Evolutionary conservation across 2,888 invertebrate species (phyloP), one percentile per base, ranked within the genome.

Genomic region (Tanypteryx hageni): DNA sequence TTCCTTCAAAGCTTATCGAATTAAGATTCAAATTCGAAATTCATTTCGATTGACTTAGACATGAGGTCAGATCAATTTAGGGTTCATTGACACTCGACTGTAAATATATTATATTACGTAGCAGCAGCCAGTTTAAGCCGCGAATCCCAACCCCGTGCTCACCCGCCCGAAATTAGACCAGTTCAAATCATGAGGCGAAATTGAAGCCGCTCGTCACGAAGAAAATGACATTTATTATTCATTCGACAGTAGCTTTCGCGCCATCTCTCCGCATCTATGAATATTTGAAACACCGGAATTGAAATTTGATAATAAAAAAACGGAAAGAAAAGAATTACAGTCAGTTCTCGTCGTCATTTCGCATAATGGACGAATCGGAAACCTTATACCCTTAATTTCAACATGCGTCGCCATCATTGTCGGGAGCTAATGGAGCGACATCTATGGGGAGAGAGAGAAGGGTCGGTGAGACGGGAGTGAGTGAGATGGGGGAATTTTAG

Each of bases 251-350:
- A 31, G 31, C 31, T 61, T 59, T 86, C 31, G 61, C 18, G 61
- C 31, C 18, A 59, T 61, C 18, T 64, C 13, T 44, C 89, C 44
- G 27, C 16, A 22, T 31, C 68, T 16, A 89, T 89, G 89, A 89
- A 89, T 89, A 89, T 89, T 89, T 89, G 31, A 89, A 89, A 22
- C 31, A 64, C 64, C 68, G 14, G 44, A 89, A 64, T n/a, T 27
- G 59, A 89, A 89, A 31, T 31, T 27, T 22, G 68, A 68, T 59
- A 86, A 83, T 83, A 57, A 83, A 83, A 83, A 83, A 83, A 83
- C 44, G 10, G 16, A 44, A 76, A 76, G 7, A 27, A 61, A 56
- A 89, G 44, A 64, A 64, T 64, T 64, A 59, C 89, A 31, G 13
- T 44, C 68, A 16, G 31, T 61, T 61, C 27, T 44, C 64, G 44